These are phyloP conservation scores for Cryptocephalus moraei DNA, from an alignment of 2,888 invertebrate species.

Conservation along the genomic window DNA sequence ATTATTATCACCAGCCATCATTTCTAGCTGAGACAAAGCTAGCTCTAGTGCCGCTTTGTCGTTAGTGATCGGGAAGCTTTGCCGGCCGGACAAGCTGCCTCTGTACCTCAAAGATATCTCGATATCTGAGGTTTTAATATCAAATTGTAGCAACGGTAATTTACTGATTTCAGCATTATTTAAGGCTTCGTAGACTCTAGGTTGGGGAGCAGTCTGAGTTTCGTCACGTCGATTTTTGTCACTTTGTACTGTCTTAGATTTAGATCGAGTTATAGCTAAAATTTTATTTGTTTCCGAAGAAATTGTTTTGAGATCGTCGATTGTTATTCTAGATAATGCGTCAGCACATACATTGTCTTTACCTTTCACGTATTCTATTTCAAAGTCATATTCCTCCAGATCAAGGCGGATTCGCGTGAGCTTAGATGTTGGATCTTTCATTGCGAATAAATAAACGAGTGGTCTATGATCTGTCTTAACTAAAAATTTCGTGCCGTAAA, in stretches of 20 bases:
- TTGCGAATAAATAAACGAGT: conserved; percentile 10
- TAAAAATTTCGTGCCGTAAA: conserved; percentile 7
- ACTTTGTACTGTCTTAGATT: background rate
- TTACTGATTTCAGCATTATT: background rate
- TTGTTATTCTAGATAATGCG: conserved; percentile 5
- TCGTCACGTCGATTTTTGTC: too few species aligned
- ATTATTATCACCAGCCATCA: too few species aligned
- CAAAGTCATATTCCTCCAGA: conserved; percentile 5
- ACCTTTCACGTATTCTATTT: conserved; percentile 3
- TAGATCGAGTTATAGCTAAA: conserved; percentile 6
- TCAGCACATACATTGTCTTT: conserved; percentile 2
- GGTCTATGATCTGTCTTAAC: conserved; percentile 11
- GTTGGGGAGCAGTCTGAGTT: background rate
- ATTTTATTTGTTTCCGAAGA: background rate
- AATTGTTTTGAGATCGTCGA: conserved; percentile 2
- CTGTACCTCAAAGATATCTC: too few species aligned
- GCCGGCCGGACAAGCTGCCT: too few species aligned
- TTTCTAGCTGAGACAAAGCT: too few species aligned
- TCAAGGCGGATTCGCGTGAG: conserved; percentile 9
- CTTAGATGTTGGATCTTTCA: conserved; percentile 12
- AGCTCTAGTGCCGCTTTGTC: too few species aligned
- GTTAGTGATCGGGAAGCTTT: too few species aligned
- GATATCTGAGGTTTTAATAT: background rate
- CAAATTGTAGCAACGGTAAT: background rate
- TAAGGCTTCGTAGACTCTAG: background rate